Evolutionary conservation across 2,797 vertebrate species (phyloP).

Genomic region (Labeo calbasu): DNA sequence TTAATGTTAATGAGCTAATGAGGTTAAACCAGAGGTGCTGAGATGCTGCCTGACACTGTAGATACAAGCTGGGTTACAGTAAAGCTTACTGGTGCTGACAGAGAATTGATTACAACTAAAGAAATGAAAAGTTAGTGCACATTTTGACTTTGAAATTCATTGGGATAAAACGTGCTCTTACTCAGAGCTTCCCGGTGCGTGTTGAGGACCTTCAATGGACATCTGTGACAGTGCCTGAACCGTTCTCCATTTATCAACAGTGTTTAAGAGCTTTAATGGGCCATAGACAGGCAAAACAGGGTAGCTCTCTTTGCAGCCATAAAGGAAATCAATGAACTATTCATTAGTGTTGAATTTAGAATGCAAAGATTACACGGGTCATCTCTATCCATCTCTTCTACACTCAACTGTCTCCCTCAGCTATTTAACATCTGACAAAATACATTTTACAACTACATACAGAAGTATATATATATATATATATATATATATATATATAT

Average conservation of each 20-base stretch:
- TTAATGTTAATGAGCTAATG: slow-evolving; percentile 73
- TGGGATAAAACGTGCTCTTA: neutral
- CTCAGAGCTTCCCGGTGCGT: neutral
- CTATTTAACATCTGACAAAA: slow-evolving; percentile 40
- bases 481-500: too few species aligned
- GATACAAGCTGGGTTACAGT: neutral
- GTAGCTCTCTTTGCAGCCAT: slow-evolving; percentile 65
- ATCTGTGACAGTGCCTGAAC: slow-evolving; percentile 58
- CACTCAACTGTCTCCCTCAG: slow-evolving; percentile 23
- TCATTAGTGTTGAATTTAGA: slow-evolving; percentile 82
- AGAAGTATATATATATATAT: neutral
- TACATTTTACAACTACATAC: slow-evolving; percentile 25
- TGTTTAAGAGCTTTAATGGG: slow-evolving; percentile 76
- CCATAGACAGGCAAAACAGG: slow-evolving; percentile 75
- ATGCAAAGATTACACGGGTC: slow-evolving; percentile 60
- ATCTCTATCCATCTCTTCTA: slow-evolving; percentile 58
- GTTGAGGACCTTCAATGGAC: slow-evolving; percentile 47
- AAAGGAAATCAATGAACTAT: slow-evolving; percentile 85
- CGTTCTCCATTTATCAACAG: slow-evolving; percentile 66
- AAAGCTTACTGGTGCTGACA: neutral
- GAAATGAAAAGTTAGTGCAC: neutral
- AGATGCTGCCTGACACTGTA: slow-evolving; percentile 10
- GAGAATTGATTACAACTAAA: neutral
- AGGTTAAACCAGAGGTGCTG: slow-evolving; percentile 17
- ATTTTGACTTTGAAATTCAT: neutral